Evolutionary conservation across 2,797 vertebrate genomes (phyloP).

Genomic region (Manis crassicaudata): DNA sequence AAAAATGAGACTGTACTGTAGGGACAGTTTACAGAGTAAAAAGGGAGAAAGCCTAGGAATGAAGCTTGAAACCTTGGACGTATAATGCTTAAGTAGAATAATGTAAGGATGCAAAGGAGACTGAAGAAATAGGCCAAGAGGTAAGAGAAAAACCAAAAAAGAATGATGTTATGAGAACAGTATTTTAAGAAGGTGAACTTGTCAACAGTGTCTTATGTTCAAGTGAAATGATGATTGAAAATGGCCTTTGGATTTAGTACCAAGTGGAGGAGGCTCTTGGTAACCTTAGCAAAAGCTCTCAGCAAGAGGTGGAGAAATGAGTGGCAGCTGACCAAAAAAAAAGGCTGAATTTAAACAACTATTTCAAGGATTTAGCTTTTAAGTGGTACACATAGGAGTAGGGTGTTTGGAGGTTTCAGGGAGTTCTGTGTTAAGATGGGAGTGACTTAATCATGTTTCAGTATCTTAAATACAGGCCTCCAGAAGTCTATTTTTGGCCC

Average conservation of each 20-base stretch:
- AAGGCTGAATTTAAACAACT: neutral
- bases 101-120: neutral
- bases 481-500: neutral
- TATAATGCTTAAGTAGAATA: neutral
- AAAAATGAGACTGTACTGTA: neutral
- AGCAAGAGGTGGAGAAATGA: neutral
- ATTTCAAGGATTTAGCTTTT: neutral
- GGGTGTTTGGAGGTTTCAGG: neutral
- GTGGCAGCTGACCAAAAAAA: neutral
- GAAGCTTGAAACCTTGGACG: neutral
- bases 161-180: neutral
- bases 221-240: neutral
- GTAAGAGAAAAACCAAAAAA: neutral
- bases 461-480: neutral
- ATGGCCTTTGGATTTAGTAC: neutral
- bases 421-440: neutral
- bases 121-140: neutral
- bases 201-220: neutral
- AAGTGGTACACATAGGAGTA: neutral
- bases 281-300: neutral
- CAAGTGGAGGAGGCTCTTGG: neutral
- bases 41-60: neutral
- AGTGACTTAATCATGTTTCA: neutral
- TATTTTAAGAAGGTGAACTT: neutral
- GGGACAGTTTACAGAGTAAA: neutral